Base-by-base conservation (phyloP, 1,140 invertebrate genomes). In the Neuroterus valhalla region DNA sequence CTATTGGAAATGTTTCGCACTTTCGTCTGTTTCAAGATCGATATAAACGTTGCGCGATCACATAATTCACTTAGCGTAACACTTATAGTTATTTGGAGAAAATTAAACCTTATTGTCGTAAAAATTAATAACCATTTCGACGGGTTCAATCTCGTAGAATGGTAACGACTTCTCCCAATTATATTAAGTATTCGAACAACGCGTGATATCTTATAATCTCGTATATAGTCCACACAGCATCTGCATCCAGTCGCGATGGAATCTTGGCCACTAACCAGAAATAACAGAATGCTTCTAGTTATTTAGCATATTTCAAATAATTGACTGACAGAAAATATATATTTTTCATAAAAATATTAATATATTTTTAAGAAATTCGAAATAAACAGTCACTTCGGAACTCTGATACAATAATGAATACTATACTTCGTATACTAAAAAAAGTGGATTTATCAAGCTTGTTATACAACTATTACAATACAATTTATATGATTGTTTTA, bases 181-280 rank as follows among this genome's bases (percentile, higher is more conserved):
- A 50, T 15, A 17, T 52, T 69, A 66, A n/a, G 68, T 23, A 69
- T 70, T 15, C 50, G 68, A 79, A 74, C 75, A 78, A 83, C 52
- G 50, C 31, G 14, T 76, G 62, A 75, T 62, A 74, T 72, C 70
- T 75, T 75, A 72, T 72, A 70, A 80, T 81, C 78, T 85, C 67
- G 79, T 77, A 71, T 86, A 86, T 87, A 87, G 85, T 87, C 86
- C 76, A 85, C 86, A 87, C 86, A 87, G 86, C 86, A 87, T 82
- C 78, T 82, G 44, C 68, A 66, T 52, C 26, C 78, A 45, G 78
- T 21, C 31, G 38, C 66, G 31, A 55, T 46, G 19, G 21, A 46
- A 14, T 38, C 66, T 68, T 26, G 26, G 14, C 19, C 11, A 42
- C 11, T 14, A n/a, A n/a, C 10, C 43, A 31, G 31, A 68, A 21